Percentiles rank a stretch among this genome's conserved stretches.
Conservation (phyloP, 2,888 invertebrate genomes). For the Ectemnius continuus region DNA sequence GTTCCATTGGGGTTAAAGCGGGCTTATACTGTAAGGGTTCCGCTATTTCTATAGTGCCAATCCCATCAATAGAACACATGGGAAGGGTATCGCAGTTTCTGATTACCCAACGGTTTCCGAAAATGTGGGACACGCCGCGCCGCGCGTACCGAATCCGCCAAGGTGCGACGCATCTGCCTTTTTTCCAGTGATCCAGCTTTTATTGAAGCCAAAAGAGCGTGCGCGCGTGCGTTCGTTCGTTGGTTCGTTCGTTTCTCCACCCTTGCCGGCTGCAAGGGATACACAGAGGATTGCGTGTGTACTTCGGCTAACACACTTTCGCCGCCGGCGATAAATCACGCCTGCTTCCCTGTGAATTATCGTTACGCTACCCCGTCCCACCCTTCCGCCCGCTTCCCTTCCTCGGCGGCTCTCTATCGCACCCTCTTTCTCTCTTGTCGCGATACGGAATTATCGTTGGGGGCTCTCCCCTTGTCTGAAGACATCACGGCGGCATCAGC, state of each 20-base stretch:
- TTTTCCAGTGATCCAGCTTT: neutral
- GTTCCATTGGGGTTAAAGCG: slow-evolving; percentile 23
- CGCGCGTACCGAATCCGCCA: neutral
- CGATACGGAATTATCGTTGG: slow-evolving; percentile 28
- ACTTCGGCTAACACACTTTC: neutral
- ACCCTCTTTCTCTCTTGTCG: slow-evolving; percentile 13
- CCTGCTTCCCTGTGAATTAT: slow-evolving; percentile 35
- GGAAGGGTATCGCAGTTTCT: neutral
- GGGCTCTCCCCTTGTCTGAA: slow-evolving; percentile 9
- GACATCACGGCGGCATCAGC: neutral
- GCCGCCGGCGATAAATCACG: slow-evolving; percentile 40
- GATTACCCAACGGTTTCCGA: neutral
- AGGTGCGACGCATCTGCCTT: slow-evolving; percentile 1
- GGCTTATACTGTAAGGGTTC: neutral
- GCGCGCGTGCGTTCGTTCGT: neutral
- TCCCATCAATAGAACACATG: slow-evolving; percentile 1
- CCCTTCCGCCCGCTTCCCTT: too few relatives aligned
- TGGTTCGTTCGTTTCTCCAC: slow-evolving; percentile 9
- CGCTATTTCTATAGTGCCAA: slow-evolving; percentile 9
- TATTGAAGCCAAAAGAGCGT: neutral
- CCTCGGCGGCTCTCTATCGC: too few relatives aligned
- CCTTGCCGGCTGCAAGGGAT: slow-evolving; percentile 21
- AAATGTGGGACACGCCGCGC: neutral
- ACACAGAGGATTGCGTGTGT: neutral
- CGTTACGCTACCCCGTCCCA: neutral